Percentiles rank a stretch among this genome's conserved stretches.
phyloP scores from a whole-genome alignment of 2,797 vertebrate genomes.

The Myripristis jacobus region DNA sequence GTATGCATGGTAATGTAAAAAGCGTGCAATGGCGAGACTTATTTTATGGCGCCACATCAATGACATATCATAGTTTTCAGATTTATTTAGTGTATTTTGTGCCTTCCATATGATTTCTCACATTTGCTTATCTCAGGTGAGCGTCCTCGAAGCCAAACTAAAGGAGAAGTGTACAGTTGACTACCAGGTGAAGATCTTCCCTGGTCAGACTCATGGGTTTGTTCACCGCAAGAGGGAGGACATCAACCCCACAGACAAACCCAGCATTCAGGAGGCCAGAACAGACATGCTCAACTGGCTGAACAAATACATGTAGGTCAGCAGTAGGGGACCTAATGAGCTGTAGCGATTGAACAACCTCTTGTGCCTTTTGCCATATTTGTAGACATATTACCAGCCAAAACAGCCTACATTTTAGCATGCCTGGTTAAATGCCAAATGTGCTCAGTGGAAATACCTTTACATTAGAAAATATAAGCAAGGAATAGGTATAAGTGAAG shows the following conservation, averaged over 20 bases:
- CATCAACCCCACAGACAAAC: slow-evolving; percentile 85
- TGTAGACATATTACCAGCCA: no score
- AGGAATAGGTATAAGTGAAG: no score
- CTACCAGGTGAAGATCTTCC: slow-evolving; percentile 90
- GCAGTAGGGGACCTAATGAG: not conserved
- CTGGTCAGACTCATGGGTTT: slow-evolving; percentile 93
- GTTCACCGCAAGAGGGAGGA: slow-evolving; percentile 93
- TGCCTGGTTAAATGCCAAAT: no score
- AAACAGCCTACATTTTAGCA: no score
- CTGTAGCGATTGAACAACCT: not conserved
- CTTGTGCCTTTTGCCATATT: not conserved
- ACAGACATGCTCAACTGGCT: slow-evolving; percentile 91
- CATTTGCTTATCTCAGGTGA: slow-evolving; percentile 79
- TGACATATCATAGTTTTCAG: not conserved
- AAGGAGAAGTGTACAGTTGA: slow-evolving; percentile 87
- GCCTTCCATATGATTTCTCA: not conserved
- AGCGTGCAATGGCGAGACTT: no score
- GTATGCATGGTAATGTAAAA: not conserved
- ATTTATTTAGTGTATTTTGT: not conserved
- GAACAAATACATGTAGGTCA: slow-evolving; percentile 85
- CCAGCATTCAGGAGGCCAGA: slow-evolving; percentile 87
- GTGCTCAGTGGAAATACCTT: no score
- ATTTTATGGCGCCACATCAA: no score
- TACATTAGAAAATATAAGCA: no score
- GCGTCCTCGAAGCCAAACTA: slow-evolving; percentile 83